These are phyloP conservation scores for Notodonta ziczac DNA, from an alignment of 2,888 invertebrate genomes.

Conservation along the genomic window DNA sequence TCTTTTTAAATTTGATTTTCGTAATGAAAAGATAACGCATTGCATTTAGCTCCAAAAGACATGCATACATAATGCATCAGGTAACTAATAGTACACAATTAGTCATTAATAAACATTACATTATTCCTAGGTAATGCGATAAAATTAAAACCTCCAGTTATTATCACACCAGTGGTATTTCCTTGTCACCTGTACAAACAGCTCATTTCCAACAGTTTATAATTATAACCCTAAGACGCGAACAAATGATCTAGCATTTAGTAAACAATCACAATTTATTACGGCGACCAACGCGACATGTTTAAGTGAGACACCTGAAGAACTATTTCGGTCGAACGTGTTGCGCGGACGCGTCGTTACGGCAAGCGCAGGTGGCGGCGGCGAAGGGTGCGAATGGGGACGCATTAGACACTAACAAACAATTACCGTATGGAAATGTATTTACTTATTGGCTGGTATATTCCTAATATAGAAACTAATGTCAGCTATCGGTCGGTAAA, in stretches of 20 bases:
- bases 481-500: no score
- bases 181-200: neutral
- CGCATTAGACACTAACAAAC: conserved; percentile 27
- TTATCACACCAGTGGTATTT: neutral
- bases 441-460: neutral
- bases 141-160: neutral
- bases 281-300: conserved; percentile 36
- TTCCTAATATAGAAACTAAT: neutral
- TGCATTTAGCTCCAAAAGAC: no score
- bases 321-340: conserved; percentile 58
- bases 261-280: conserved; percentile 52
- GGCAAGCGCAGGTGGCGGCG: conserved; percentile 34
- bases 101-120: no score
- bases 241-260: conserved; percentile 38
- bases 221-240: conserved; percentile 32
- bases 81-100: no score
- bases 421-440: conserved; percentile 16
- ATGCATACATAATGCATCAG: no score
- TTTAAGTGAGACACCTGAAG: conserved; percentile 53
- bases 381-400: conserved; percentile 10
- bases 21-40: neutral
- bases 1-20: conserved; percentile 5
- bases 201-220: conserved; percentile 28
- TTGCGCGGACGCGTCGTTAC: conserved; percentile 38
- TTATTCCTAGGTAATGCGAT: neutral